These are phyloP conservation scores for Paralichthys olivaceus DNA, from an alignment of 2,113 vertebrate genomes.

Conservation along the genomic window DNA sequence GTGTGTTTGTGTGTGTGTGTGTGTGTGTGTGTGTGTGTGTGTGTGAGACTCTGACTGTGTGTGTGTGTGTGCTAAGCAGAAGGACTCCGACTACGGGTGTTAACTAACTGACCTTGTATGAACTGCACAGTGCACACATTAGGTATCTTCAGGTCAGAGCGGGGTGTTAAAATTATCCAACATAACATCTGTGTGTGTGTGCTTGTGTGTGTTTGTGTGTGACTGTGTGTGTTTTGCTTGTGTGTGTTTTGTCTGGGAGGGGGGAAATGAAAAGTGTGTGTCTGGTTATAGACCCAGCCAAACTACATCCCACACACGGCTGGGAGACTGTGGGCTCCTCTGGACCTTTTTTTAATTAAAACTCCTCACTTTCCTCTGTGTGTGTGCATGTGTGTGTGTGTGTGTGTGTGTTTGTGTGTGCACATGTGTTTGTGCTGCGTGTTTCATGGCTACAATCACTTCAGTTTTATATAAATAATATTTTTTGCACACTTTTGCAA, in stretches of 20 bases:
- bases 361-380: constrained; percentile 41
- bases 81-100: constrained; percentile 51
- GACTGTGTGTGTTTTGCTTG: constrained; percentile 38
- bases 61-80: constrained; percentile 25
- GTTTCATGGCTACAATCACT: constrained; percentile 21
- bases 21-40: constrained; percentile 17
- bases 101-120: constrained; percentile 70
- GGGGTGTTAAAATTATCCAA: constrained; percentile 56
- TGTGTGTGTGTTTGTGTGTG: constrained; percentile 1
- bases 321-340: constrained; percentile 67
- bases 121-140: constrained; percentile 47
- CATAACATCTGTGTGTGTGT: constrained; percentile 47
- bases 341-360: constrained; percentile 74
- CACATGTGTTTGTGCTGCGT: neutral
- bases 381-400: neutral
- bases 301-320: constrained; percentile 77
- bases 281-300: constrained; percentile 67
- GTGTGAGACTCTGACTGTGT: constrained; percentile 20
- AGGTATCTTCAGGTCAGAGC: constrained; percentile 56
- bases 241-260: constrained; percentile 64
- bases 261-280: constrained; percentile 67
- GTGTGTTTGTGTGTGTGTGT: neutral
- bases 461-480: neutral
- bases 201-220: constrained; percentile 17
- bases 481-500: neutral